Evolutionary conservation across 2,113 vertebrate species (phyloP).

Genomic region (Colistium nudipinnis): DNA sequence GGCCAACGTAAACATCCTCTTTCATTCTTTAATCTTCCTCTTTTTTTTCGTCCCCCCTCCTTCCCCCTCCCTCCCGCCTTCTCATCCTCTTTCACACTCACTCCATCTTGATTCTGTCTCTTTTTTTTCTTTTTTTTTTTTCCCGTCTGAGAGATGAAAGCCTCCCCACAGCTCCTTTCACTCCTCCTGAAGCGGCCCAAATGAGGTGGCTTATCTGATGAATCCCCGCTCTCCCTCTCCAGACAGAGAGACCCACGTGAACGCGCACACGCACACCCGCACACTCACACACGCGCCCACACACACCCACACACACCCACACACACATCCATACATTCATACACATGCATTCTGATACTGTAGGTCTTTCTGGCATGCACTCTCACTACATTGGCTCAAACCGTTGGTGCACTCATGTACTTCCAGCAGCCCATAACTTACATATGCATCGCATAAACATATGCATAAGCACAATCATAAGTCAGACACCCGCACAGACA

Average conservation of each 20-base stretch:
- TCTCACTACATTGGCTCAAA: background rate
- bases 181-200: slow-evolving; percentile 78
- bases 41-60: slow-evolving; percentile 50
- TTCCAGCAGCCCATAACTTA: slow-evolving; percentile 10
- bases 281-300: background rate
- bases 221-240: slow-evolving; percentile 39
- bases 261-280: slow-evolving; percentile 9
- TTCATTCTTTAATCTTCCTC: slow-evolving; percentile 64
- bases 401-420: slow-evolving; percentile 1
- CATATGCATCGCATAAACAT: slow-evolving; percentile 48
- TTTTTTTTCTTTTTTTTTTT: slow-evolving; percentile 58
- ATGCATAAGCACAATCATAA: slow-evolving; percentile 58
- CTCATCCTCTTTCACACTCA: slow-evolving; percentile 69
- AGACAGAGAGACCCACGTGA: slow-evolving; percentile 35
- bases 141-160: slow-evolving; percentile 81
- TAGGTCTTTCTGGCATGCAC: background rate
- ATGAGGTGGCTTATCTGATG: slow-evolving; percentile 80
- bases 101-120: slow-evolving; percentile 63
- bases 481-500: slow-evolving; percentile 47
- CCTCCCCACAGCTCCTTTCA: slow-evolving; percentile 81
- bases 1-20: slow-evolving; percentile 78
- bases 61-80: slow-evolving; percentile 54
- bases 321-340: slow-evolving; percentile 9
- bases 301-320: slow-evolving; percentile 20
- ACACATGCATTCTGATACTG: background rate